These are phyloP conservation scores for Acanthis flammea DNA, from an alignment of 2,797 vertebrate genomes.

Conservation along the genomic window DNA sequence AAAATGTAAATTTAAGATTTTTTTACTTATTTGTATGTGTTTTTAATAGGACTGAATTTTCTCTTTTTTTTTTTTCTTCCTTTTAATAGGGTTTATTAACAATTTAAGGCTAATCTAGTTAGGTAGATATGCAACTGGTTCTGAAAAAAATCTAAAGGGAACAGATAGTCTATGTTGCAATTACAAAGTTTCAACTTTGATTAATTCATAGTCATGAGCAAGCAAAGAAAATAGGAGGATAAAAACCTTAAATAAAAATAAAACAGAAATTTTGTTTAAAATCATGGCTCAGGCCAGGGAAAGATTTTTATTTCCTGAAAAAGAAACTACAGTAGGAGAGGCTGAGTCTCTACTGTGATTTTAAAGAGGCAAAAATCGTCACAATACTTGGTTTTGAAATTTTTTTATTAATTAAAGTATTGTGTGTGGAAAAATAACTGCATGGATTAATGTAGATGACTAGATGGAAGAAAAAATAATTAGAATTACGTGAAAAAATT, in stretches of 20 bases:
- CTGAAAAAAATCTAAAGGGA: not conserved
- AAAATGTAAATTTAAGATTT: not conserved
- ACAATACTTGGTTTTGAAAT: fast-evolving
- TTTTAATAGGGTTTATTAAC: not conserved
- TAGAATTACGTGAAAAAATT: not conserved
- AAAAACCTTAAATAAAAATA: not conserved
- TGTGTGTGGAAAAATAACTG: not conserved
- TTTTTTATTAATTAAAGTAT: not conserved
- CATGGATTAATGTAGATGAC: not conserved
- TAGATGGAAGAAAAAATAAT: not conserved
- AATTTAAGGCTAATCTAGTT: not conserved
- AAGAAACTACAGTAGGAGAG: not conserved
- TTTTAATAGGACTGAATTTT: not conserved
- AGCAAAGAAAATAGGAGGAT: not conserved
- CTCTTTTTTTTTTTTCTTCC: not conserved
- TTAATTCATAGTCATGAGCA: not conserved
- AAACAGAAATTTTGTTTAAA: not conserved
- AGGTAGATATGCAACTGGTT: not conserved
- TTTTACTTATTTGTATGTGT: not conserved
- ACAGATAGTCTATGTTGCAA: not conserved
- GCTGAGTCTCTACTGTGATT: not conserved
- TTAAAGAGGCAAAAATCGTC: not conserved
- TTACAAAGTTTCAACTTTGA: not conserved
- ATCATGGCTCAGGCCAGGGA: not conserved
- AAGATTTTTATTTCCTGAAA: not conserved